These are phyloP conservation scores for Apaloderma vittatum DNA, from an alignment of 2,113 vertebrate genomes.

Conservation along the genomic window DNA sequence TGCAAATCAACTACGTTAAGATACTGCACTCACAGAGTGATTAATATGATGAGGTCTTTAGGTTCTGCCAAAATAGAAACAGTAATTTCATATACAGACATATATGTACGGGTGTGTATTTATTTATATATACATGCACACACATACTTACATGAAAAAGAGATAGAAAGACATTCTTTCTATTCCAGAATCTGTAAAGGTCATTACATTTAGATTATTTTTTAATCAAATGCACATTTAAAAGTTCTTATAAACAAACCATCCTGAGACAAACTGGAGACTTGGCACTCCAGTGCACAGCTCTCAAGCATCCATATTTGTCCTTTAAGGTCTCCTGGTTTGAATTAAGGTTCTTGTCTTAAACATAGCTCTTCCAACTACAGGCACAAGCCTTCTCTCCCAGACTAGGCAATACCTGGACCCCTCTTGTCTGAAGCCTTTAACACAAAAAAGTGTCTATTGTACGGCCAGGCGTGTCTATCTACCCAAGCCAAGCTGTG, in stretches of 20 bases:
- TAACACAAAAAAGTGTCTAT: neutral
- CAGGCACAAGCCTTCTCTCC: neutral
- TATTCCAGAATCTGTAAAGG: conserved; percentile 16
- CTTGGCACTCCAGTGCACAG: neutral
- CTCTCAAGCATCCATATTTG: neutral
- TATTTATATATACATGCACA: neutral
- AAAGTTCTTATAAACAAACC: conserved; percentile 8
- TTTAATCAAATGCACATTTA: conserved; percentile 46
- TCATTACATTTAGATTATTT: conserved; percentile 18
- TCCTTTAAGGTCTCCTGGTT: neutral
- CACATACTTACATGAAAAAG: neutral
- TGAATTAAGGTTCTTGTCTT: neutral
- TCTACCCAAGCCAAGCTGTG: neutral
- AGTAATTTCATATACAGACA: neutral
- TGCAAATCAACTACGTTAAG: neutral
- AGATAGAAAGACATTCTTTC: neutral
- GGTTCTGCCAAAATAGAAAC: conserved; percentile 18
- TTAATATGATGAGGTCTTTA: neutral
- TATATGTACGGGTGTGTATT: neutral
- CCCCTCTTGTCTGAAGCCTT: neutral
- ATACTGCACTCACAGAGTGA: neutral
- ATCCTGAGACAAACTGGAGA: conserved; percentile 8
- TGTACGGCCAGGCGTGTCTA: no score
- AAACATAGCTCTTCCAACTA: neutral
- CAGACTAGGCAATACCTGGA: neutral